These are phyloP conservation scores for Diplolepis rosae DNA, from an alignment of 2,888 invertebrate genomes.

Conservation along the genomic window DNA sequence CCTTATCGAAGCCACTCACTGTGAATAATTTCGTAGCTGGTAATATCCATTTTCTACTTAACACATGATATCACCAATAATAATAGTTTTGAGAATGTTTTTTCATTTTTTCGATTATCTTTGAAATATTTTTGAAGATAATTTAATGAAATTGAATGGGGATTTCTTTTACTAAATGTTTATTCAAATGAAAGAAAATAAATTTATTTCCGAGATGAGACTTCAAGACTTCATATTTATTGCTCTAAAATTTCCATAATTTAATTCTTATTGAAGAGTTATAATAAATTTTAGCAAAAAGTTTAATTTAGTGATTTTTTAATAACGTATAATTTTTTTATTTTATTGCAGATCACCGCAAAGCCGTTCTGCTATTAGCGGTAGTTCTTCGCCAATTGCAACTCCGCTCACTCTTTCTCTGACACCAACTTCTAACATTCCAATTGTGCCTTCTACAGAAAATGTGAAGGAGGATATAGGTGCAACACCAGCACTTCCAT, in stretches of 20 bases:
- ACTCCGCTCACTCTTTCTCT: constrained; percentile 58
- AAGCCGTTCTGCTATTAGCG: constrained; percentile 54
- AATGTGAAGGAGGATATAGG: constrained; percentile 57
- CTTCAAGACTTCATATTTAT: no score
- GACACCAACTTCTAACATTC: constrained; percentile 54
- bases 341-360: constrained; percentile 61
- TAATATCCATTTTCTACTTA: background rate
- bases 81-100: background rate
- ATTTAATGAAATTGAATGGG: no score
- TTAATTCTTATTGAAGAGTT: no score
- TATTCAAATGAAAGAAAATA: no score
- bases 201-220: no score
- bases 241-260: no score
- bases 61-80: background rate
- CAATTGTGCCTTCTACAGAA: constrained; percentile 56
- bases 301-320: background rate
- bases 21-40: background rate
- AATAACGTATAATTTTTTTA: constrained; percentile 3
- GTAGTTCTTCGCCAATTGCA: constrained; percentile 61
- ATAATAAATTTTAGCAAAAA: no score
- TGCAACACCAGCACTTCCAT: constrained; percentile 54
- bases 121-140: background rate
- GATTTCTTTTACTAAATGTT: no score
- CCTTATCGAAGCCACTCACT: background rate
- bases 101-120: background rate